Conservation (phyloP, 2,113 vertebrate species). For the Dendrocopos noguchii region DNA sequence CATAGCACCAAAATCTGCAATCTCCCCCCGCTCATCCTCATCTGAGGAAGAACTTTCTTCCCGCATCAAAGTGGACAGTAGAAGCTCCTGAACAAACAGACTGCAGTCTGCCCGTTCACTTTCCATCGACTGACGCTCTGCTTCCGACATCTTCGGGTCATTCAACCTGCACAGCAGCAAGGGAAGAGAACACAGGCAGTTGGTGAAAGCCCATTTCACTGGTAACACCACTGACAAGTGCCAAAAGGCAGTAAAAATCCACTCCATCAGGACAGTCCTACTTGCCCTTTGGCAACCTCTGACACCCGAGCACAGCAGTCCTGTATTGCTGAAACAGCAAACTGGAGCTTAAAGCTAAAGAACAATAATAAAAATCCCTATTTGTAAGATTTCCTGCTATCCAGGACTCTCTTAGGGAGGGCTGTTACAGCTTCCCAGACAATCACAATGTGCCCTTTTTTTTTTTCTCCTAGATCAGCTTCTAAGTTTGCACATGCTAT, state of each 20-base stretch:
- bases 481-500: no score
- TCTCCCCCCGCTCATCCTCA: constrained; percentile 95
- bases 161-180: constrained; percentile 85
- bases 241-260: background rate
- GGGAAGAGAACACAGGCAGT: constrained; percentile 7
- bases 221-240: accelerated
- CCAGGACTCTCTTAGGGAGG: background rate
- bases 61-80: constrained; percentile 94
- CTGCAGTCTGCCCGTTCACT: constrained; percentile 95
- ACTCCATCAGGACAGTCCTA: background rate
- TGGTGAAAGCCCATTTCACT: background rate
- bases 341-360: accelerated
- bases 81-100: constrained; percentile 97
- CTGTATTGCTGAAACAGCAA: background rate
- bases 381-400: background rate
- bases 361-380: background rate
- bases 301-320: no score
- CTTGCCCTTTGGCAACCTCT: background rate
- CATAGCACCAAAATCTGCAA: constrained; percentile 98
- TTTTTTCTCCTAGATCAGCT: background rate
- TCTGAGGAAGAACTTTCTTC: constrained; percentile 98
- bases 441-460: accelerated
- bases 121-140: constrained; percentile 92
- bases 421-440: background rate
- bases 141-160: constrained; percentile 96